phyloP scores from a whole-genome alignment of 2,113 vertebrate species.

The Clarias macrocephalus region DNA sequence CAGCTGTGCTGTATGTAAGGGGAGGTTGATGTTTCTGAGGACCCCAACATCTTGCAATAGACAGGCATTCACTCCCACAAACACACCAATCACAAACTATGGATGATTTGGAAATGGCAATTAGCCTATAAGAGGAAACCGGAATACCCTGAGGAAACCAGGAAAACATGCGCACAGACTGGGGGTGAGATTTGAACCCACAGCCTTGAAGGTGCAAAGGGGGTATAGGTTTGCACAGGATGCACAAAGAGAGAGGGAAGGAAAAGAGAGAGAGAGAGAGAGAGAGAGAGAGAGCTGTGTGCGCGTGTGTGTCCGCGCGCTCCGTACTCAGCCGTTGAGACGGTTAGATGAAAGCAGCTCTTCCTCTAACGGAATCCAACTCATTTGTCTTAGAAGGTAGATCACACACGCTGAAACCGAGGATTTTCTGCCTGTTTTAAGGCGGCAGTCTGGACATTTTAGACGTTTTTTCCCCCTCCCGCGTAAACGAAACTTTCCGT shows the following conservation, averaged over 20 bases:
- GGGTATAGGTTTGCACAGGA: too few species aligned
- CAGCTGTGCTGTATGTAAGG: too few species aligned
- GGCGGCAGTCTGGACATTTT: background rate
- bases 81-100: too few species aligned
- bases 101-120: too few species aligned
- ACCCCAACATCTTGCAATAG: too few species aligned
- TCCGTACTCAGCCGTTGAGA: constrained; percentile 27
- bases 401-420: constrained; percentile 32
- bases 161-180: too few species aligned
- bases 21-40: too few species aligned
- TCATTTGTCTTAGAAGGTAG: constrained; percentile 51
- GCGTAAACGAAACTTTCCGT: constrained; percentile 30
- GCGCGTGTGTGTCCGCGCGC: background rate
- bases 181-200: too few species aligned
- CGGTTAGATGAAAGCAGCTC: constrained; percentile 27
- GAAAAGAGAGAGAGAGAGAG: background rate
- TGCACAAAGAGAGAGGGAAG: background rate
- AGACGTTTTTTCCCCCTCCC: background rate
- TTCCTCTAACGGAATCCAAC: constrained; percentile 36
- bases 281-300: background rate
- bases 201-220: too few species aligned
- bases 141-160: too few species aligned
- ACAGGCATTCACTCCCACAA: too few species aligned
- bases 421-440: background rate
- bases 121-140: too few species aligned